Percentiles rank a stretch among this genome's conserved stretches.
Conservation (phyloP, 2,113 vertebrate species). For the Sialia sialis region DNA sequence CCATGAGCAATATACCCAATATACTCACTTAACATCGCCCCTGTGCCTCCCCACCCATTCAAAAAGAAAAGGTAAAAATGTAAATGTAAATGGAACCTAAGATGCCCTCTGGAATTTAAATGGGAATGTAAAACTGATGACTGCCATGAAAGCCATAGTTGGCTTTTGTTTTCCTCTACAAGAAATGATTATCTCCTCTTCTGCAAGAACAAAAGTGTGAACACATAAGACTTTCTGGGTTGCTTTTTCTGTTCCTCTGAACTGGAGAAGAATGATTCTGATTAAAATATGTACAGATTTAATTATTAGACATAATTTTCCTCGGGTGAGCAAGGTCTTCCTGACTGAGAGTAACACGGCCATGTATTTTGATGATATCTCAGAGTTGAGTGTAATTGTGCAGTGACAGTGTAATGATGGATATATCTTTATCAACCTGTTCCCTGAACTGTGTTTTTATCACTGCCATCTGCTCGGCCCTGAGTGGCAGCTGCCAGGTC, state of each 20-base stretch:
- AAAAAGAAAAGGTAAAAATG: neutral
- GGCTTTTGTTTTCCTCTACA: neutral
- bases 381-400: constrained; percentile 15
- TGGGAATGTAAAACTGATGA: neutral
- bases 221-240: neutral
- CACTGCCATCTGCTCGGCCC: constrained; percentile 54
- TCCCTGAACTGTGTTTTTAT: constrained; percentile 59
- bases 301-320: neutral
- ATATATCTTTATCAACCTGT: constrained; percentile 63
- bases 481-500: constrained; percentile 68
- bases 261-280: neutral
- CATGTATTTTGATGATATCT: neutral
- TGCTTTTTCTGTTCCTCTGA: neutral
- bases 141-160: neutral
- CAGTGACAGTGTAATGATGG: constrained; percentile 20
- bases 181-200: neutral
- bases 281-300: neutral
- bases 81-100: neutral
- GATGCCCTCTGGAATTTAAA: neutral
- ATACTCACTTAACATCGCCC: neutral
- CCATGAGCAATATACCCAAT: neutral
- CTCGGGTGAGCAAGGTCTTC: neutral
- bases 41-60: accelerated
- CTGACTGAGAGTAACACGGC: neutral
- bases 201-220: neutral